Base-by-base conservation (phyloP, 2,888 invertebrate genomes). In the Aphidoletes aphidimyza region DNA sequence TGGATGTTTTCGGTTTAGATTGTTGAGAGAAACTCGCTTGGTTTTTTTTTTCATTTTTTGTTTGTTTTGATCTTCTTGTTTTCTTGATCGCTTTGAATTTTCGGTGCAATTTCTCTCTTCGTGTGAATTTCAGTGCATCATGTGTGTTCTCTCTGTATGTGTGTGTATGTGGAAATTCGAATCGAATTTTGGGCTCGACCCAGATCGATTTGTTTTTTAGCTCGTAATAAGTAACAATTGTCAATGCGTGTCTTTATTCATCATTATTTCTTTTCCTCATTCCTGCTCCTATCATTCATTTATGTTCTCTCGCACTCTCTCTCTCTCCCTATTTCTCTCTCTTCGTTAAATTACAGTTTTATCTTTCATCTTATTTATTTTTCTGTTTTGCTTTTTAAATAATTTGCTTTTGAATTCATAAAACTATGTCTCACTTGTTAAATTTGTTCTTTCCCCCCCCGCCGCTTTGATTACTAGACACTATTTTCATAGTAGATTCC, bases 391-490 rank as follows among this genome's bases (percentile, higher is more conserved):
- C 34, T 69, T 69, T 30, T 69, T 69, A 69, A 69, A 69, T 69
- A 69, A 69, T 69, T 69, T 69, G 54, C 54, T 54, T 36, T 37
- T 37, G 69, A 69, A 69, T 69, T 69, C 69, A 69, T 69, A 69
- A 69, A 54, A 22, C 54, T 54, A 54, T 54, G 54, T 78, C 78
- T 36, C 78, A 78, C 78, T 34, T 78, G n/a, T n/a, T 78, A 17
- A 36, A 37, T 81, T 81, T 81, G 81, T 81, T 81, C 81, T 81
- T 81, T 81, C 37, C n/a, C n/a, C n/a, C n/a, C n/a, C n/a, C n/a
- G 22, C 37, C 37, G 81, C 37, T 37, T 81, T 69, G 69, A 69
- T 69, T 81, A 81, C 81, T 81, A 81, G 22, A 81, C 37, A 37
- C n/a, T 81, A 81, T 81, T 81, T 81, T 36, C n/a, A 54, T 54